These are phyloP conservation scores for Enteromius anoplus DNA, from an alignment of 2,797 vertebrate species.

Conservation along the genomic window DNA sequence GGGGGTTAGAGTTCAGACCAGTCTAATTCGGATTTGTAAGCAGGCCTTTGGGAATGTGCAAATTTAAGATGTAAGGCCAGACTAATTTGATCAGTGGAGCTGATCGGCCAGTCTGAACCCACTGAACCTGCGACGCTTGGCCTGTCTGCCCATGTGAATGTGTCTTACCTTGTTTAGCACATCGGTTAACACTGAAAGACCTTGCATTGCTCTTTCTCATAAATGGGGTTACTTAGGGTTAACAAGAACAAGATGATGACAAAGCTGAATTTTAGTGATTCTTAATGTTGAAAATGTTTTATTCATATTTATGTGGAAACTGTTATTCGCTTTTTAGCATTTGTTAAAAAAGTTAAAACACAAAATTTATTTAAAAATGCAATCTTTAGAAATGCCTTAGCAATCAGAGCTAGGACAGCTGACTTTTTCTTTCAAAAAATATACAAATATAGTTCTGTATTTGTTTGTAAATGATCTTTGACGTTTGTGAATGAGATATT, in stretches of 20 bases:
- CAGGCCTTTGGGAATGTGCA: conserved; percentile 14
- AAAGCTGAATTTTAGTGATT: background rate
- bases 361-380: background rate
- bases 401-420: background rate
- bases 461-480: background rate
- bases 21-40: conserved; percentile 45
- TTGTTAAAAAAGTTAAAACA: background rate
- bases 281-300: background rate
- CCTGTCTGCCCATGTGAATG: background rate
- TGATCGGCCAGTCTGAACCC: conserved; percentile 15
- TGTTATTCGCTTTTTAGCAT: background rate
- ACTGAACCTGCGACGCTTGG: background rate
- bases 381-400: background rate
- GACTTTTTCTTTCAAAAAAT: background rate
- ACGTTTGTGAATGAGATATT: too few species aligned
- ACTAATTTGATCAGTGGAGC: conserved; percentile 36
- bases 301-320: background rate
- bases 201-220: background rate
- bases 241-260: background rate
- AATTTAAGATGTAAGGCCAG: conserved; percentile 33
- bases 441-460: background rate
- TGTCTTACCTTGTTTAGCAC: conserved; percentile 16
- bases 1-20: conserved; percentile 40
- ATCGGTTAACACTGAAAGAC: background rate
- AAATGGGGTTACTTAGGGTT: background rate